A percentile compares a stretch with the other conserved stretches of the same genome.
Evolutionary conservation across 2,113 vertebrate genomes (phyloP).

Genomic region (Penelope pileata): DNA sequence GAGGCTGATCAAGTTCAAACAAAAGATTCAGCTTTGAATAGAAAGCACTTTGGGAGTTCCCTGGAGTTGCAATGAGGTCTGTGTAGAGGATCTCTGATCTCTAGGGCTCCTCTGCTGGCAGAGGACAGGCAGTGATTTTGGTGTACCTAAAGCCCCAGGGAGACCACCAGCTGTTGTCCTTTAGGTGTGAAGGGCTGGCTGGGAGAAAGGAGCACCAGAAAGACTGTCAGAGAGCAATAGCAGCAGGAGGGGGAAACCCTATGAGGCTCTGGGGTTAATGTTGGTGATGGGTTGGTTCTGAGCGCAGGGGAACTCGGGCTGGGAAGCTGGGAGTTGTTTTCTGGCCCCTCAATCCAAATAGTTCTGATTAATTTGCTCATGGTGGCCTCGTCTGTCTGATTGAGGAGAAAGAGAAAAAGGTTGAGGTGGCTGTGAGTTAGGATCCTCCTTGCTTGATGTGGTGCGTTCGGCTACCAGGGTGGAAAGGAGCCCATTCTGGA

Average conservation of each 20-base stretch:
- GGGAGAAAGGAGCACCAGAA: neutral
- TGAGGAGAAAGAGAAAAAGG: neutral
- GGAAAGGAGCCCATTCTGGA: neutral
- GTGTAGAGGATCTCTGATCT: neutral
- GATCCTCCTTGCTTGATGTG: neutral
- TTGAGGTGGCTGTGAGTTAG: neutral
- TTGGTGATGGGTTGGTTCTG: neutral
- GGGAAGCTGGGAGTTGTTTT: neutral
- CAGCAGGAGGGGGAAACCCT: neutral
- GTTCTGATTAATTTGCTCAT: neutral
- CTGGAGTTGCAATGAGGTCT: neutral
- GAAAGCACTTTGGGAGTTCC: neutral
- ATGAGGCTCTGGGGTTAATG: neutral
- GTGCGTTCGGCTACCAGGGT: neutral
- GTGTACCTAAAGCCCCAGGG: neutral
- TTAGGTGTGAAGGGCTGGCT: neutral
- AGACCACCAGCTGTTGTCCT: neutral
- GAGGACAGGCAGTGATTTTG: neutral
- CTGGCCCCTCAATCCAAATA: neutral
- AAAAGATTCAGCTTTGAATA: neutral
- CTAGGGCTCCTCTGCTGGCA: neutral
- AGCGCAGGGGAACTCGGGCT: neutral
- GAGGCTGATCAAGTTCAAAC: neutral
- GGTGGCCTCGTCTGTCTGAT: neutral
- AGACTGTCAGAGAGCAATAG: neutral